Percentiles rank a stretch among this genome's conserved stretches.
Conservation (phyloP, 2,888 invertebrate genomes). For the Caenorhabditis uteleia region DNA sequence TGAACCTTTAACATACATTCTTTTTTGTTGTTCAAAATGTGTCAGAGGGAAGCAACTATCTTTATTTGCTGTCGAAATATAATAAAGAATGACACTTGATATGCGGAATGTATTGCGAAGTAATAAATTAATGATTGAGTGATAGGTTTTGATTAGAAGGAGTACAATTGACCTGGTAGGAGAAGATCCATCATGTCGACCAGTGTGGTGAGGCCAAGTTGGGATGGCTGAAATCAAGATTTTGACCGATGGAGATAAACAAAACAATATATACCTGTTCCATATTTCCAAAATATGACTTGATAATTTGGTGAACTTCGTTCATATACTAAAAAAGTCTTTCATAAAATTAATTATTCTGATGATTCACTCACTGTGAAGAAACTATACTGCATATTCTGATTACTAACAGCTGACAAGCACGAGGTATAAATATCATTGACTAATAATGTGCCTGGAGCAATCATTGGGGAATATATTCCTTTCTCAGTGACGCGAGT, state of each 20-base stretch:
- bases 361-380: conserved; percentile 33
- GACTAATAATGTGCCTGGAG: conserved; percentile 55
- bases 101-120: no score
- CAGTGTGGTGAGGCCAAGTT: background rate
- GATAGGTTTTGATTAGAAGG: no score
- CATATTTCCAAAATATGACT: background rate
- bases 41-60: no score
- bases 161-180: no score
- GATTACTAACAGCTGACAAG: conserved; percentile 44
- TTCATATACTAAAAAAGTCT: background rate
- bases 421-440: conserved; percentile 64
- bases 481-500: conserved; percentile 48
- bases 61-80: no score
- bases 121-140: no score
- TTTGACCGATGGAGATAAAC: no score
- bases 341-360: background rate
- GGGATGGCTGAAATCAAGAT: background rate
- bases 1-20: no score
- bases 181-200: background rate
- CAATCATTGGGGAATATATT: conserved; percentile 64
- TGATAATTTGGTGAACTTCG: background rate
- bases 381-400: conserved; percentile 54
- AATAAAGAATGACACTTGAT: no score
- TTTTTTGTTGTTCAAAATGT: no score
- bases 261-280: no score